Evolutionary conservation across 2,888 invertebrate species (phyloP).

Genomic region (Arrhopalites spinosus): DNA sequence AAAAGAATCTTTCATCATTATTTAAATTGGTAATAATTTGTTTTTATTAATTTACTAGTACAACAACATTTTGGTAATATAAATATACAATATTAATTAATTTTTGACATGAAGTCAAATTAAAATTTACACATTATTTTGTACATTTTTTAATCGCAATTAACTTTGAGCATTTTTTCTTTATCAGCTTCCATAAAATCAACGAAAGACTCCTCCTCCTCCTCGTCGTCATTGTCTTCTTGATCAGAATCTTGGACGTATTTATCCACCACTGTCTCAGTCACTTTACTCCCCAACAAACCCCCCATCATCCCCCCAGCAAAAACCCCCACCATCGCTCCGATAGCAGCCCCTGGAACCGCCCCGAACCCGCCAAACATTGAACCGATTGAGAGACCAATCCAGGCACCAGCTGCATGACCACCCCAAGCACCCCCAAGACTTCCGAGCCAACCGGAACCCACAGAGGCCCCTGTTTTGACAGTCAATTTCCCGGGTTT

Average conservation of each 20-base stretch:
- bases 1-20: no score
- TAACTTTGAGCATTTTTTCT: no score
- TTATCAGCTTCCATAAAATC: no score
- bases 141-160: no score
- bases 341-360: slow-evolving; percentile 9
- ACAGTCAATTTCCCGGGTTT: neutral
- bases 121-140: no score
- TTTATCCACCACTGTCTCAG: neutral
- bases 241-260: neutral
- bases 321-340: neutral
- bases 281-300: neutral
- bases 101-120: no score
- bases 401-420: no score
- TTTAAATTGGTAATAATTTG: no score
- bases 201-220: neutral
- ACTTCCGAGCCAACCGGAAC: neutral
- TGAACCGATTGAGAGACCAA: neutral
- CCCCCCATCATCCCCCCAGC: neutral
- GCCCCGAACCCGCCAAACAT: neutral
- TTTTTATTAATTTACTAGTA: no score
- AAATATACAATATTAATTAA: no score
- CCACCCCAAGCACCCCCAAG: neutral
- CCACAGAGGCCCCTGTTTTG: neutral
- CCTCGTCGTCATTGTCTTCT: neutral
- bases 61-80: no score